A percentile compares a stretch with the other conserved stretches of the same genome.
Conservation (phyloP, 2,888 invertebrate genomes). For the Hemaris fuciformis region DNA sequence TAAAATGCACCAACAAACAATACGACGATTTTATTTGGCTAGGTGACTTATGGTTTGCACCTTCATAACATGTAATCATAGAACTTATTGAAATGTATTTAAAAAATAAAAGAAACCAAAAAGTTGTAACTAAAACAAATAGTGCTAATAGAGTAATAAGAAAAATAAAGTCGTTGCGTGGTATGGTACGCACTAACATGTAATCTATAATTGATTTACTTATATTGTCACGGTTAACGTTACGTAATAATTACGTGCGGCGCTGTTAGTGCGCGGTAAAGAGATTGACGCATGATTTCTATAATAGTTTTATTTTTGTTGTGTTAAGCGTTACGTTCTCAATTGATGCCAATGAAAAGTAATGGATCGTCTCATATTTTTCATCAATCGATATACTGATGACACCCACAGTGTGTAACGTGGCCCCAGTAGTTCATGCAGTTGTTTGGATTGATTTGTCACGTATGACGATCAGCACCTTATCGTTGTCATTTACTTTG, state of each 20-base stretch:
- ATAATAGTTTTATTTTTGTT: slow-evolving; percentile 52
- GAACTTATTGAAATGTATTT: too few species aligned
- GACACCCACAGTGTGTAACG: background rate
- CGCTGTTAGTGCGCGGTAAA: background rate
- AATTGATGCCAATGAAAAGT: slow-evolving; percentile 59
- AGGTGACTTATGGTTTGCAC: background rate
- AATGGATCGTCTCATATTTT: slow-evolving; percentile 37
- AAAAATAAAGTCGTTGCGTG: background rate
- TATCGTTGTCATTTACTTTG: background rate
- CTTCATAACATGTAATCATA: too few species aligned
- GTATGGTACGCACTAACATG: background rate
- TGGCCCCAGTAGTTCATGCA: background rate
- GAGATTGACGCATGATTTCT: slow-evolving; percentile 39
- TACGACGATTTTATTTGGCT: background rate
- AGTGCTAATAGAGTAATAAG: background rate
- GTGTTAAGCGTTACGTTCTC: slow-evolving; percentile 42
- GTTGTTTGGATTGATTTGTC: background rate
- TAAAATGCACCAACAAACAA: background rate
- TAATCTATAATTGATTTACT: background rate
- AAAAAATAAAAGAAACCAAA: too few species aligned
- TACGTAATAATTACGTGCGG: background rate
- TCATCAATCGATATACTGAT: slow-evolving; percentile 22
- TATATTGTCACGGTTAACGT: background rate
- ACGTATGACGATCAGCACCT: background rate
- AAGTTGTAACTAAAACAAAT: too few species aligned